Conservation (phyloP, 1,140 invertebrate genomes). For the Drosophila sechellia region DNA sequence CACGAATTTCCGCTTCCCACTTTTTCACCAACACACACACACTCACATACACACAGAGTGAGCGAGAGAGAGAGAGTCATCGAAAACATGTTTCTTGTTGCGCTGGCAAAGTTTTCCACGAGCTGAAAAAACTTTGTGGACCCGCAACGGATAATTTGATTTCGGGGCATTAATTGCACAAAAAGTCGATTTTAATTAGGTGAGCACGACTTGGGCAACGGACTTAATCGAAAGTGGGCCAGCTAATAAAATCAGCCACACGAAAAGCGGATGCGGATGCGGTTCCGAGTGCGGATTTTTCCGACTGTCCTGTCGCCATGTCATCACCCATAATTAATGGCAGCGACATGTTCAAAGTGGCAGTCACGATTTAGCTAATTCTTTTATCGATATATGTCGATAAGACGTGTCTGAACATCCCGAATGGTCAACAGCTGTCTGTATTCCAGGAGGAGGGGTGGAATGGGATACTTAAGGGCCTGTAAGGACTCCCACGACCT, state of each 20-base stretch:
- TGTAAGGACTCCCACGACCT: constrained; percentile 19
- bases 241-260: constrained; percentile 78
- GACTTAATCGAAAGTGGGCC: constrained; percentile 60
- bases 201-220: constrained; percentile 48
- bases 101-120: constrained; percentile 42
- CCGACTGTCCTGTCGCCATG: constrained; percentile 58
- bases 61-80: neutral
- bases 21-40: constrained; percentile 1
- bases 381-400: constrained; percentile 83
- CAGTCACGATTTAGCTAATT: constrained; percentile 83
- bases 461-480: neutral
- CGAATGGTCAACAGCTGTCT: constrained; percentile 45
- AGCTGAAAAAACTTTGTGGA: constrained; percentile 45
- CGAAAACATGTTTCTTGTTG: constrained; percentile 24
- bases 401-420: constrained; percentile 61
- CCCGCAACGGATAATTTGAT: constrained; percentile 67
- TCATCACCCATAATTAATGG: constrained; percentile 82
- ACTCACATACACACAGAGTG: neutral
- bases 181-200: constrained; percentile 83
- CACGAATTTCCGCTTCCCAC: neutral
- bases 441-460: neutral
- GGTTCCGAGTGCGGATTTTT: constrained; percentile 16
- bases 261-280: constrained; percentile 15
- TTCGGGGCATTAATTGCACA: constrained; percentile 77
- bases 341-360: constrained; percentile 77